These are phyloP conservation scores for Eulemur rufifrons DNA, from an alignment of 2,113 vertebrate genomes.

Conservation along the genomic window DNA sequence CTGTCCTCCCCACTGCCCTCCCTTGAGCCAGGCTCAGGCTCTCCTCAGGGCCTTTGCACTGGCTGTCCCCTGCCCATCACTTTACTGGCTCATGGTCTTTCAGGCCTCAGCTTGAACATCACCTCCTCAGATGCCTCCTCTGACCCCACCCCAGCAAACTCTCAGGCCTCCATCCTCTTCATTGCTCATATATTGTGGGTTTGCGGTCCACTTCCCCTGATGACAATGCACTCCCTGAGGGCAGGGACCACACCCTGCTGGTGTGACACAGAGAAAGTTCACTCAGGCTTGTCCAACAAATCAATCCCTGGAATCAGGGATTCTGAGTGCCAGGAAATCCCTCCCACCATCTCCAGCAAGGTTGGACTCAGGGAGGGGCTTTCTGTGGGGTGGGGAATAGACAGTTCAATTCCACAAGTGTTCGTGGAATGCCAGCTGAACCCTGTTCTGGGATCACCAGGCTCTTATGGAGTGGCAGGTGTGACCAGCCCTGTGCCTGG, in stretches of 20 bases:
- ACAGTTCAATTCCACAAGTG: neutral
- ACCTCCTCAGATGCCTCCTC: neutral
- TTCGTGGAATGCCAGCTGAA: neutral
- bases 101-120: neutral
- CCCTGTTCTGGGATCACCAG: neutral
- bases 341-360: neutral
- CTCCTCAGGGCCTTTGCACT: neutral
- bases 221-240: neutral
- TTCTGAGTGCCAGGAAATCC: neutral
- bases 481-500: neutral
- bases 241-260: neutral
- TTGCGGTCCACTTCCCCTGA: neutral
- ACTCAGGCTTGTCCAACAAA: neutral
- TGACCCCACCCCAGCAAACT: neutral
- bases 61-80: neutral
- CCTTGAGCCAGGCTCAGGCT: no score
- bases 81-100: neutral
- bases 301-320: neutral
- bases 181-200: neutral
- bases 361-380: neutral
- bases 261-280: neutral
- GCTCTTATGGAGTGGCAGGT: neutral
- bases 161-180: neutral
- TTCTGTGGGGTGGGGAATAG: neutral
- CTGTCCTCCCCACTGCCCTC: neutral